Evolutionary conservation across 2,797 vertebrate genomes (phyloP), one percentile per base, ranked within the genome.

Genomic region (Macropodus opercularis): DNA sequence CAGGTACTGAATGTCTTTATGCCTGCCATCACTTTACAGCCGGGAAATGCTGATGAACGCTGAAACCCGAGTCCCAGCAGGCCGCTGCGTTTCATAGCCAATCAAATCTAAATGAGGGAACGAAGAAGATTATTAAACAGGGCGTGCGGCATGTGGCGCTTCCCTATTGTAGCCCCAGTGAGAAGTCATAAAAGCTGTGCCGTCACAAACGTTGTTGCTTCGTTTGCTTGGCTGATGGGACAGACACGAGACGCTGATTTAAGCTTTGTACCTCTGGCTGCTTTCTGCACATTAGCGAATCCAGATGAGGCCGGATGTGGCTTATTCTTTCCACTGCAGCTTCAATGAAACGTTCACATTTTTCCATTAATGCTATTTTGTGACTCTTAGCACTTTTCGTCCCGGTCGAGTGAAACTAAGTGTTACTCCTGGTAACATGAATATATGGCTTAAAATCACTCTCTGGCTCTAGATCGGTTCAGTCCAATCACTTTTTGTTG

Each of bases 31-130:
- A 79, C 72, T 90, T 93, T 89, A 83, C 75, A 82, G 87, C 77
- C 62, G 86, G 81, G 88, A 92, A 92, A 85, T 91, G 92, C 93
- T 94, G 92, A 94, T 89, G 90, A 68, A 57, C 51, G 83, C 78
- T 75, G 92, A 93, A 95, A 94, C 85, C 69, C 14, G 86, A 94
- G 84, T 88, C 88, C 86, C 85, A 74, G 84, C 91, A 87, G 90
- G 83, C 87, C 77, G 84, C 44, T 80, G 84, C 88, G 90, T 92
- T 94, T 94, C 88, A 89, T 85, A 88, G 79, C 92, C 91, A 93
- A 92, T 95, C 92, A 91, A 92, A 93, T 87, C 85, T 90, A 91
- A 95, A 93, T 93, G 92, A 94, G 90, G 92, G 92, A 93, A 91
- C 84, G 77, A 87, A 90, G 53, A 41, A 60, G 86, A 90, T 90